Percentiles rank a stretch among this genome's conserved stretches.
These are phyloP conservation scores for Leucophenga varia DNA, from an alignment of 1,140 invertebrate genomes.

Conservation along the genomic window DNA sequence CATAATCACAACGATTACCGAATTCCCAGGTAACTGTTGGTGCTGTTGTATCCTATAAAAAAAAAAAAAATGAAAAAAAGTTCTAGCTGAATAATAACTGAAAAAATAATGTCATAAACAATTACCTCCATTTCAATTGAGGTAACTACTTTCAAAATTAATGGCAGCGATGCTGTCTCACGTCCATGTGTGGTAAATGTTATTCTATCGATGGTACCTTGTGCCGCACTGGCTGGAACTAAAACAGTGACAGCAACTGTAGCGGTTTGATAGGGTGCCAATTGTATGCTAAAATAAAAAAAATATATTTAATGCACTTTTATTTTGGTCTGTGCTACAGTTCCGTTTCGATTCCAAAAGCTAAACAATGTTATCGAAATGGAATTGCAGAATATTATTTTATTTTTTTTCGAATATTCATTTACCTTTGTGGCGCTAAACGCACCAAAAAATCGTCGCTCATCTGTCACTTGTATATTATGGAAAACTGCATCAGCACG, in stretches of 20 bases:
- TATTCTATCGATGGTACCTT: constrained; percentile 61
- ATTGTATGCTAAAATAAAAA: constrained; percentile 53
- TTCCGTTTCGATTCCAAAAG: too few species aligned
- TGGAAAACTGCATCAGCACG: constrained; percentile 58
- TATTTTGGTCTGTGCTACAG: too few species aligned
- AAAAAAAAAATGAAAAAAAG: not conserved
- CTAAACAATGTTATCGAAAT: not conserved
- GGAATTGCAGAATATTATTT: not conserved
- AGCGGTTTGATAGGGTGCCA: constrained; percentile 59
- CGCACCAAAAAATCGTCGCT: constrained; percentile 59
- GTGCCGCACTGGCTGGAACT: constrained; percentile 56
- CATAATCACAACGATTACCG: constrained; percentile 56
- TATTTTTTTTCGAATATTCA: not conserved
- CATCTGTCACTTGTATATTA: constrained; percentile 60
- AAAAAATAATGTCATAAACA: not conserved
- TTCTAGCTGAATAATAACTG: not conserved
- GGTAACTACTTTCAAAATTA: constrained; percentile 42
- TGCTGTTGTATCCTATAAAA: constrained; percentile 52
- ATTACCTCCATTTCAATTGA: constrained; percentile 40
- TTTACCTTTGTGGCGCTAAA: constrained; percentile 51
- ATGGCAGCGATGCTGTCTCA: constrained; percentile 32
- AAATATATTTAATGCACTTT: too few species aligned
- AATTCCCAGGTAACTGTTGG: constrained; percentile 56
- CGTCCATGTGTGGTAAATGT: constrained; percentile 60
- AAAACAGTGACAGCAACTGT: constrained; percentile 60